Evolutionary conservation across 2,797 vertebrate genomes (phyloP).

Genomic region (Takifugu rubripes): DNA sequence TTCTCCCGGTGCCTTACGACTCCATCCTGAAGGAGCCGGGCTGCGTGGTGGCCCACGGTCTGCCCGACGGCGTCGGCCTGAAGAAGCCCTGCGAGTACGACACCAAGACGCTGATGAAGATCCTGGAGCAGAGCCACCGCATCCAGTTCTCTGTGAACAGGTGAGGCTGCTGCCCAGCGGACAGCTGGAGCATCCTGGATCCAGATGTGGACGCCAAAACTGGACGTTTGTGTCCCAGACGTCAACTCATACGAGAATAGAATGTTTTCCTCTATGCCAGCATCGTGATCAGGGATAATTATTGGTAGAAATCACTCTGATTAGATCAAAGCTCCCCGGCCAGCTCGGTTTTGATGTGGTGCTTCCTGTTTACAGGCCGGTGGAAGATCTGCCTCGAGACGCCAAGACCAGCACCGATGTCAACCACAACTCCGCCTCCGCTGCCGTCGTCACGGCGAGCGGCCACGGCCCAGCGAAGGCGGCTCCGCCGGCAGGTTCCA

Average conservation of each 20-base stretch:
- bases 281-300: too few species aligned
- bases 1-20: conserved; percentile 95
- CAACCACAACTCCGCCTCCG: conserved; percentile 78
- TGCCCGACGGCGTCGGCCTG: conserved; percentile 90
- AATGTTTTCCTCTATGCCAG: too few species aligned
- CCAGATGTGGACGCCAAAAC: not conserved
- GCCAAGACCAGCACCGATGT: conserved; percentile 77
- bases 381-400: conserved; percentile 84
- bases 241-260: too few species aligned
- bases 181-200: not conserved
- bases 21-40: conserved; percentile 89
- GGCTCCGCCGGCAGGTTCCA: conserved; percentile 57
- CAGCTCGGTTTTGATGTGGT: not conserved
- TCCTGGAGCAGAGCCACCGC: conserved; percentile 94
- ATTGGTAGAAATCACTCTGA: too few species aligned
- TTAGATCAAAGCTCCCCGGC: too few species aligned
- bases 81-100: conserved; percentile 91
- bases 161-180: conserved; percentile 59
- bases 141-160: conserved; percentile 93
- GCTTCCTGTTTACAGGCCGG: conserved; percentile 67
- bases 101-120: conserved; percentile 93
- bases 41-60: conserved; percentile 82
- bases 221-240: not conserved
- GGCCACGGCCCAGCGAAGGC: conserved; percentile 77
- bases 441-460: conserved; percentile 68